These are phyloP conservation scores for Euclidia mi DNA, from an alignment of 2,888 invertebrate genomes.

Conservation along the genomic window DNA sequence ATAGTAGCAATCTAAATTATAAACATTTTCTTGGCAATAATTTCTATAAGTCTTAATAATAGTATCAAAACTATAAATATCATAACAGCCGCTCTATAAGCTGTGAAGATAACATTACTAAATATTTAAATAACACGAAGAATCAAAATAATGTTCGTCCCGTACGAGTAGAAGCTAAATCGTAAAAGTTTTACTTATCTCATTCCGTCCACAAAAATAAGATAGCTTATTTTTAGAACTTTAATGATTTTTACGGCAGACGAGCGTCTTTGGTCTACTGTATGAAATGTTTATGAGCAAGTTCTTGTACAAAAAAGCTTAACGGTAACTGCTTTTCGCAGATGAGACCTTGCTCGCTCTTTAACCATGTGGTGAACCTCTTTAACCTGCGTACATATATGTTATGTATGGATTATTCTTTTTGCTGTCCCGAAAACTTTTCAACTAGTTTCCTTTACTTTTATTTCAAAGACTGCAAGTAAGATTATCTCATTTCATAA, in stretches of 20 bases:
- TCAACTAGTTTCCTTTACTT: constrained; percentile 31
- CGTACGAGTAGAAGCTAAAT: background rate
- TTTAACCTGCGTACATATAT: too few relatives aligned
- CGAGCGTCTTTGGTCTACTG: constrained; percentile 20
- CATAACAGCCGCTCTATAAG: too few relatives aligned
- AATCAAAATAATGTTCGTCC: background rate
- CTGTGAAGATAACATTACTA: too few relatives aligned
- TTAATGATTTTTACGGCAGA: constrained; percentile 23
- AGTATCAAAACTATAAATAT: too few relatives aligned
- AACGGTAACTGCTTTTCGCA: background rate
- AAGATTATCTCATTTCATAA: background rate
- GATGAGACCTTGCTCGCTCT: background rate
- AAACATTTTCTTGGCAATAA: too few relatives aligned
- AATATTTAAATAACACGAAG: too few relatives aligned
- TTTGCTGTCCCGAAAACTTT: constrained; percentile 27
- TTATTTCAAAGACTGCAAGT: constrained; percentile 36
- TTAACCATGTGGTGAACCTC: too few relatives aligned
- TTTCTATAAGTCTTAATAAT: too few relatives aligned
- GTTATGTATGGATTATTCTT: background rate
- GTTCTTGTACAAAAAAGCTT: constrained; percentile 7
- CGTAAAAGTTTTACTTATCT: constrained; percentile 10
- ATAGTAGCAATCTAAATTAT: too few relatives aligned
- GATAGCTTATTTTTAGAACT: constrained; percentile 24
- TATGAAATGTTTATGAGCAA: constrained; percentile 48
- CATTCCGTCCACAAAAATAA: constrained; percentile 23